Conservation (phyloP, 2,888 invertebrate species). For the Cerastis rubricosa region DNA sequence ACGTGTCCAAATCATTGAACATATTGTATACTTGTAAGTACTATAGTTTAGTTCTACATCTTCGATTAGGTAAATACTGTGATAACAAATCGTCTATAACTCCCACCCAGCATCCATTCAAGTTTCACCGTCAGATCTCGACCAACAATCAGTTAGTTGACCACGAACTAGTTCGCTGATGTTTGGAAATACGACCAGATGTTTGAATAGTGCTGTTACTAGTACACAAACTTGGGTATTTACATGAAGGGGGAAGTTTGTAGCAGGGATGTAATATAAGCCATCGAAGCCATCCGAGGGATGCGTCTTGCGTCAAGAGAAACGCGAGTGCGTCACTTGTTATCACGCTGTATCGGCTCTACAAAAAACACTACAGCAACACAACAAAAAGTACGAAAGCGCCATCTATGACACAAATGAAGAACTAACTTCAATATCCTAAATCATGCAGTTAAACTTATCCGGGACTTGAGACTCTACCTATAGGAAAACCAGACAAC, state of each 20-base stretch:
- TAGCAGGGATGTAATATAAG: neutral
- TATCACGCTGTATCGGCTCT: neutral
- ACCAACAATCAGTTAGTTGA: slow-evolving; percentile 44
- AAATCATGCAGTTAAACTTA: no score
- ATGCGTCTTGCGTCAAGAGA: neutral
- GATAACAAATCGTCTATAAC: neutral
- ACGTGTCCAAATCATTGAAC: neutral
- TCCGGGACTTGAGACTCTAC: no score
- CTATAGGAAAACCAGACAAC: no score
- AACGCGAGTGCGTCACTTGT: neutral
- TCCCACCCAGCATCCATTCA: neutral
- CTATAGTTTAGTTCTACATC: neutral
- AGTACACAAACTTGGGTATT: slow-evolving; percentile 18
- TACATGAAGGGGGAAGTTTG: neutral
- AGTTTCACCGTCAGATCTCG: slow-evolving; percentile 12
- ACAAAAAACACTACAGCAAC: no score
- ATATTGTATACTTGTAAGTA: neutral
- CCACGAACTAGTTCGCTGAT: slow-evolving; percentile 33
- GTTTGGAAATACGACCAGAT: neutral
- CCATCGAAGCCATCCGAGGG: neutral
- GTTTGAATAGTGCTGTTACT: slow-evolving; percentile 28
- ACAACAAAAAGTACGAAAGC: no score
- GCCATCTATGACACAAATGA: no score
- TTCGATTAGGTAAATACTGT: neutral
- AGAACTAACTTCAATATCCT: no score